phyloP scores from a whole-genome alignment of 2,797 vertebrate species.

The Gymnoscopelus microlampas region DNA sequence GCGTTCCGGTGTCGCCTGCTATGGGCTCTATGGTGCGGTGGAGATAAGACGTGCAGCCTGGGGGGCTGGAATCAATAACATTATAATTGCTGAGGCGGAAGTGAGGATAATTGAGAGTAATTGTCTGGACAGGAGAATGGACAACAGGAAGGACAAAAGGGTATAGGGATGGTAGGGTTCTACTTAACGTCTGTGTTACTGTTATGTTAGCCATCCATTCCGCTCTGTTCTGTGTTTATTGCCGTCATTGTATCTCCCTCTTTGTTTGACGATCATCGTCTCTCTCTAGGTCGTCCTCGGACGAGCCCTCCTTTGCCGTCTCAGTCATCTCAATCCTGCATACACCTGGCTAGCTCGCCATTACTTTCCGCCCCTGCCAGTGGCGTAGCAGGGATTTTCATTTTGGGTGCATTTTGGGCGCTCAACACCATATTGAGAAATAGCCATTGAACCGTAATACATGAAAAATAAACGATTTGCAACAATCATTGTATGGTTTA shows the following conservation, averaged over 20 bases:
- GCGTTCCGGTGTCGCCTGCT: constrained; percentile 39
- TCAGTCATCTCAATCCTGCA: too few species aligned
- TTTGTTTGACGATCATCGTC: too few species aligned
- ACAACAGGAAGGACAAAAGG: background rate
- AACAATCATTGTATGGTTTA: too few species aligned
- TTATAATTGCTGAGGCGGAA: constrained; percentile 81
- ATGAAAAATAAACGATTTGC: too few species aligned
- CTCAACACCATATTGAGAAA: too few species aligned
- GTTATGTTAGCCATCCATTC: constrained; percentile 12
- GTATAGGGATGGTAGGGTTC: background rate
- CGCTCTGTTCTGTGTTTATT: background rate
- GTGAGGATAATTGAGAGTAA: constrained; percentile 83
- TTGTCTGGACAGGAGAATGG: constrained; percentile 65
- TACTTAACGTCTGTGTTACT: background rate
- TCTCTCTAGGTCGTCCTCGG: too few species aligned
- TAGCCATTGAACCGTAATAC: too few species aligned
- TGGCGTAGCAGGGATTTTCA: too few species aligned
- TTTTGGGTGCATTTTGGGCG: too few species aligned
- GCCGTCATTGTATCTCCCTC: background rate
- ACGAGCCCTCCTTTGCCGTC: too few species aligned
- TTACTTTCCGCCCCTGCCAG: too few species aligned
- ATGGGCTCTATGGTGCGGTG: constrained; percentile 46
- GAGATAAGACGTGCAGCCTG: constrained; percentile 68
- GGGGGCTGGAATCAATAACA: constrained; percentile 77
- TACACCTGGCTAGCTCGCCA: too few species aligned